phyloP scores from a whole-genome alignment of 2,797 vertebrate genomes.

The Cirrhinus molitorella region DNA sequence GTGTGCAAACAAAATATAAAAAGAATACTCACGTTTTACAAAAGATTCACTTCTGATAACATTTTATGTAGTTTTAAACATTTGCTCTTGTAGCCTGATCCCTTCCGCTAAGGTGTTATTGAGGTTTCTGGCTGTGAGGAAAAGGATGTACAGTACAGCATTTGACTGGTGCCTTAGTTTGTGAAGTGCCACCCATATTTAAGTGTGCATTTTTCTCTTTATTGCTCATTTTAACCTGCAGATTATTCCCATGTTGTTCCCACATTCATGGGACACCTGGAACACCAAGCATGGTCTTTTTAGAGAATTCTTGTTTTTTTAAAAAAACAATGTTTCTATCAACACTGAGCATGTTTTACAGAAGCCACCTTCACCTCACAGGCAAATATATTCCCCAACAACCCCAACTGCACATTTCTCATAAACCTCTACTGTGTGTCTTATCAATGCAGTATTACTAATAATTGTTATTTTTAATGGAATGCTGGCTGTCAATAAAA shows the following conservation, averaged over 20 bases:
- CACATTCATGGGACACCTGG: not conserved
- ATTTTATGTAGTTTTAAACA: not conserved
- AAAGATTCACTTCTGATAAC: not conserved
- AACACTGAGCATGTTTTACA: constrained; percentile 50
- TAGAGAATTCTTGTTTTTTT: constrained; percentile 27
- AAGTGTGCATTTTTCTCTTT: constrained; percentile 40
- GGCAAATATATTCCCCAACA: constrained; percentile 8
- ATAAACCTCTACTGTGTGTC: not conserved
- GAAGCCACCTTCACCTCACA: constrained; percentile 29
- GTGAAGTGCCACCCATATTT: constrained; percentile 41
- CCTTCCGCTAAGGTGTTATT: constrained; percentile 1
- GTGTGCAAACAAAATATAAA: not conserved
- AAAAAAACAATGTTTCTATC: constrained; percentile 35
- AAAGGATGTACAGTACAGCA: constrained; percentile 23
- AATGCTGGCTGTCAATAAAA: constrained; percentile 35
- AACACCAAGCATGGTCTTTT: constrained; percentile 39
- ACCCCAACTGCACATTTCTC: constrained; percentile 11
- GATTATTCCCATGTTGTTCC: constrained; percentile 5
- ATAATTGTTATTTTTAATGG: constrained; percentile 1
- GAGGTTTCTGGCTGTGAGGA: not conserved
- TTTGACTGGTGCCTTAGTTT: constrained; percentile 56
- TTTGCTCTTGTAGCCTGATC: constrained; percentile 20
- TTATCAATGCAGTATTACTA: constrained; percentile 6
- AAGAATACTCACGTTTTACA: constrained; percentile 2
- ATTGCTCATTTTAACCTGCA: constrained; percentile 28